Evolutionary conservation across 2,113 vertebrate genomes (phyloP).

Genomic region (Panthera uncia): DNA sequence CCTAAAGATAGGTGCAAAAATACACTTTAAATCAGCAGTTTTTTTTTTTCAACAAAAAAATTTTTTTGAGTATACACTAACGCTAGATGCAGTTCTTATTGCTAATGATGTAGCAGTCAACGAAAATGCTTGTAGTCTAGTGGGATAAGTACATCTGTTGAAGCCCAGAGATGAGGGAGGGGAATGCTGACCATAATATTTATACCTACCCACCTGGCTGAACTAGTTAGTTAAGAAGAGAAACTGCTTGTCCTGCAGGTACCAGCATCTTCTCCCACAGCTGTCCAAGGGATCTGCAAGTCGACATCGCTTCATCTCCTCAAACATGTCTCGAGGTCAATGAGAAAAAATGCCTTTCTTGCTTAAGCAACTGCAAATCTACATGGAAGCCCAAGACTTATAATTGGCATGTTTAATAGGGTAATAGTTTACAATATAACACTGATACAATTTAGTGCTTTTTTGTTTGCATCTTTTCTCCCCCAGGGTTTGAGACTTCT

Average conservation of each 20-base stretch:
- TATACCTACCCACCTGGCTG: neutral
- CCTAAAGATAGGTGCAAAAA: conserved; percentile 1
- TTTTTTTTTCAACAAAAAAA: neutral
- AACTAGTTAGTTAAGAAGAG: neutral
- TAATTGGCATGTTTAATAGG: neutral
- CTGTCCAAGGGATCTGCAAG: neutral
- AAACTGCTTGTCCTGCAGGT: neutral
- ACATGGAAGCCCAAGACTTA: neutral
- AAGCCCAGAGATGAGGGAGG: neutral
- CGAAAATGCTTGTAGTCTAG: neutral
- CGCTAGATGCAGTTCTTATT: neutral
- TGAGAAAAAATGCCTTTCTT: conserved; percentile 32
- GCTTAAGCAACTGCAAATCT: neutral
- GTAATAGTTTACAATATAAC: neutral
- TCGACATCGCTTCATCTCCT: neutral
- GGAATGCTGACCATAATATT: neutral
- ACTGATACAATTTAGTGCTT: neutral
- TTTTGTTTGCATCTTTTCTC: neutral
- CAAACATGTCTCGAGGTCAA: neutral
- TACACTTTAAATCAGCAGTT: neutral
- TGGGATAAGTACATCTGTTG: neutral
- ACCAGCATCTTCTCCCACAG: neutral
- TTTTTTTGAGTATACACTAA: neutral
- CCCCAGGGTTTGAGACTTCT: neutral
- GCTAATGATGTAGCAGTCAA: neutral